Percentiles rank a stretch among this genome's conserved stretches.
Conservation (phyloP, 2,113 vertebrate genomes). For the Aspidoscelis tigris region DNA sequence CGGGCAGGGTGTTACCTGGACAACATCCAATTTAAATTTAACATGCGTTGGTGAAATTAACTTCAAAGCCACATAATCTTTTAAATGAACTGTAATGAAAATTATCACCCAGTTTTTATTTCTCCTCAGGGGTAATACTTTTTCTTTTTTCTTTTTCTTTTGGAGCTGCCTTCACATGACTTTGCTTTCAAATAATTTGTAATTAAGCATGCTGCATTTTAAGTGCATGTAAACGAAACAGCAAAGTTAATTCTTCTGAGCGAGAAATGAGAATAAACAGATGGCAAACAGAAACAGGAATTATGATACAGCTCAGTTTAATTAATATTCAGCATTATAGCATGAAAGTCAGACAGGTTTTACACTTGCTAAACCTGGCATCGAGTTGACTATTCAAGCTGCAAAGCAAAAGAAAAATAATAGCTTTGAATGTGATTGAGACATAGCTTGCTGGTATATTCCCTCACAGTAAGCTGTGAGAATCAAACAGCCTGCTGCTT, state of each 20-base stretch:
- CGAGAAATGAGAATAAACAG: slow-evolving; percentile 57
- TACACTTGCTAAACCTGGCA: slow-evolving; percentile 34
- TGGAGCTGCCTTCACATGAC: slow-evolving; percentile 54
- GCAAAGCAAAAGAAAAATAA: slow-evolving; percentile 27
- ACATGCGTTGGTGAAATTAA: slow-evolving; percentile 54
- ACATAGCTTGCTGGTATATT: background rate
- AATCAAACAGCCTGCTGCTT: background rate
- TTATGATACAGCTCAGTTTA: slow-evolving; percentile 57
- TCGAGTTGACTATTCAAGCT: slow-evolving; percentile 30
- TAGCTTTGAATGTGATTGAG: background rate
- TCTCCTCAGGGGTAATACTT: slow-evolving; percentile 56
- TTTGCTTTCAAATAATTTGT: slow-evolving; percentile 66
- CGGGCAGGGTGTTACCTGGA: background rate
- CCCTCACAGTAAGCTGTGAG: background rate
- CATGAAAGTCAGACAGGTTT: slow-evolving; percentile 49
- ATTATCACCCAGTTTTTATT: slow-evolving; percentile 54
- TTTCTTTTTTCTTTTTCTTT: background rate
- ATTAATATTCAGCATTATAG: slow-evolving; percentile 53
- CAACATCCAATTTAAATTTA: slow-evolving; percentile 49
- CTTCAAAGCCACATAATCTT: slow-evolving; percentile 46
- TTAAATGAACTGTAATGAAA: slow-evolving; percentile 59
- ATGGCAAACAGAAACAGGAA: slow-evolving; percentile 60
- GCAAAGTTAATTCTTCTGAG: slow-evolving; percentile 51
- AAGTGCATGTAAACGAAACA: slow-evolving; percentile 58
- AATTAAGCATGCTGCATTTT: slow-evolving; percentile 61